Base-by-base conservation (phyloP, 2,888 invertebrate genomes). In the Pachydiplax longipennis region DNA sequence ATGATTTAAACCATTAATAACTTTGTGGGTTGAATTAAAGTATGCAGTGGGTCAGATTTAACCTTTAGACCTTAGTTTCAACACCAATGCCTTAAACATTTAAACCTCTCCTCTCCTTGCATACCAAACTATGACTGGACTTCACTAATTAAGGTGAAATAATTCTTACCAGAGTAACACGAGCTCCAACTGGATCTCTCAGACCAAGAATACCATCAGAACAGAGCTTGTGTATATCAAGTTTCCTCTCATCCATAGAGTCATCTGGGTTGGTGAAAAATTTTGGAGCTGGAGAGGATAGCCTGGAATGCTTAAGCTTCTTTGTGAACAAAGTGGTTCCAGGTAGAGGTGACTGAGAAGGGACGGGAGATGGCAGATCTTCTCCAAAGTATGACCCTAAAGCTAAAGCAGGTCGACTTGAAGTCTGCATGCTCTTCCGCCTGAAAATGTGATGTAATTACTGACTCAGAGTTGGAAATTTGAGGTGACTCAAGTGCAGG, bases 101-200 rank as follows among this genome's bases (percentile, higher is more conserved):
- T 37, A 5, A 37, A 8, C 10, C 8, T 8, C 4, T 8, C 10
- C 6, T 44, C 10, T 44, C 44, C 6, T 44, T 10, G 8, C 10
- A 44, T 6, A 44, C 44, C 10, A 44, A 44, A 10, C 44, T 18
- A 1, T 8, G 5, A 53, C 5, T 18, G 18, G 18, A 15, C 18
- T 48, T 48, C 44, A 53, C 18, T 53, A 0, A 53, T 18, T 18
- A 18, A 18, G 53, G 5, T 18, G 12, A 5, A 3, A 25, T 91
- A 80, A 53, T 15, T 91, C 93, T 92, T 92, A 94, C 94, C 90
- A 98, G 93, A 0, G 97, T 98, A 37, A 98, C 93, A 2, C 97
- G 95, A 92, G 97, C 96, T 5, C 96, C 96, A 0, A 97, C 96
- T 22, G 97, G 96, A 94, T 98, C 98, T 92, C 97, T 95, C 0